These are phyloP conservation scores for Sinocyclocheilus anophthalmus DNA, from an alignment of 2,113 vertebrate genomes.

Conservation along the genomic window DNA sequence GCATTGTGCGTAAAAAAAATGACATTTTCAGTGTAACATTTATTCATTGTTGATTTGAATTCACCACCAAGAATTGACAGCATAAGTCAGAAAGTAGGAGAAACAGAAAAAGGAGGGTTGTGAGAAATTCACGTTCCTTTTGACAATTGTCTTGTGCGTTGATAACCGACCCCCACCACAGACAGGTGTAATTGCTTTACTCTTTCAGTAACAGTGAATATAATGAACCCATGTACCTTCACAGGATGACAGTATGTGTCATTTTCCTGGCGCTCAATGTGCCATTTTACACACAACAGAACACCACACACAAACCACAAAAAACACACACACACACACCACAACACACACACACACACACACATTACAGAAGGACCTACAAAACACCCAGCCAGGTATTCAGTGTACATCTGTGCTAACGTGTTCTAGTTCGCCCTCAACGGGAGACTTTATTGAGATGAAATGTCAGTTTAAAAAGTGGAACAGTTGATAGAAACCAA, in stretches of 20 bases:
- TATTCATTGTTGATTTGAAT: neutral
- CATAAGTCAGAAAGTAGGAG: neutral
- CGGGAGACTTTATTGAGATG: slow-evolving; percentile 85
- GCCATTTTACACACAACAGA: slow-evolving; percentile 20
- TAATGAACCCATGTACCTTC: slow-evolving; percentile 76
- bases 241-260: slow-evolving; percentile 64
- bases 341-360: neutral
- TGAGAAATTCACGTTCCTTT: slow-evolving; percentile 20
- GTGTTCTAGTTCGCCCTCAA: too few species aligned
- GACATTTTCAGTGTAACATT: neutral
- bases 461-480: slow-evolving; percentile 88
- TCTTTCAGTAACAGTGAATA: slow-evolving; percentile 74
- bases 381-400: too few species aligned
- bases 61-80: neutral
- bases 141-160: slow-evolving; percentile 71
- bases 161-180: slow-evolving; percentile 73
- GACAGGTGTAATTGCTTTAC: slow-evolving; percentile 78
- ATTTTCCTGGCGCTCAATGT: slow-evolving; percentile 46
- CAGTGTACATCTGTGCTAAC: too few species aligned
- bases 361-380: slow-evolving; percentile 26
- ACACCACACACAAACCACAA: too few species aligned
- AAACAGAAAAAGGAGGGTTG: neutral
- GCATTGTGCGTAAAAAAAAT: neutral
- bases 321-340: too few species aligned
- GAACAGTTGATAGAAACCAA: slow-evolving; percentile 80